Conservation (phyloP, 2,888 invertebrate genomes). For the Luffia ferchaultella region DNA sequence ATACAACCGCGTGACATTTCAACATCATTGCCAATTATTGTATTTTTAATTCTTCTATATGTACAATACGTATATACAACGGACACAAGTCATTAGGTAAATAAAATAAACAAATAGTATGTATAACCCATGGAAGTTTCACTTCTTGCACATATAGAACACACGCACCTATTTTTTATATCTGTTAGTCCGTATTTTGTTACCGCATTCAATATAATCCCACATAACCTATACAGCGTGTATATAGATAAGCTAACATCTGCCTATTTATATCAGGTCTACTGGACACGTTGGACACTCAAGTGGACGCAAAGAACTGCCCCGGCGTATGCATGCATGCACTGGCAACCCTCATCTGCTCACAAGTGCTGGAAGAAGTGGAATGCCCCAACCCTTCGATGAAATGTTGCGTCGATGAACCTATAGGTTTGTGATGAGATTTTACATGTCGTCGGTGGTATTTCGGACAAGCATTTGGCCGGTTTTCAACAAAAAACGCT, state of each 20-base stretch:
- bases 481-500: no score
- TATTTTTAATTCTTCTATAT: no score
- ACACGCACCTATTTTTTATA: no score
- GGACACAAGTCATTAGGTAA: no score
- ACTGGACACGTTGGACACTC: conserved; percentile 84
- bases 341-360: conserved; percentile 85
- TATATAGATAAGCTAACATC: background rate
- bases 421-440: conserved; percentile 68
- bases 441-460: background rate
- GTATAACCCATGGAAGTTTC: no score
- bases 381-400: conserved; percentile 81
- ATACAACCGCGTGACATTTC: no score
- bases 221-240: background rate
- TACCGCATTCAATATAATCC: background rate
- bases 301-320: conserved; percentile 85
- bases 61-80: no score
- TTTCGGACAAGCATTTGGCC: no score
- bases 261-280: conserved; percentile 69
- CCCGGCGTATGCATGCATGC: conserved; percentile 90
- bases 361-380: conserved; percentile 83
- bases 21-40: no score
- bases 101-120: no score
- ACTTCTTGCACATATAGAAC: no score
- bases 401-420: conserved; percentile 85
- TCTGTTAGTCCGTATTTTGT: no score